Evolutionary conservation across 2,797 vertebrate species (phyloP).

Genomic region (Rhinoraja longicauda): DNA sequence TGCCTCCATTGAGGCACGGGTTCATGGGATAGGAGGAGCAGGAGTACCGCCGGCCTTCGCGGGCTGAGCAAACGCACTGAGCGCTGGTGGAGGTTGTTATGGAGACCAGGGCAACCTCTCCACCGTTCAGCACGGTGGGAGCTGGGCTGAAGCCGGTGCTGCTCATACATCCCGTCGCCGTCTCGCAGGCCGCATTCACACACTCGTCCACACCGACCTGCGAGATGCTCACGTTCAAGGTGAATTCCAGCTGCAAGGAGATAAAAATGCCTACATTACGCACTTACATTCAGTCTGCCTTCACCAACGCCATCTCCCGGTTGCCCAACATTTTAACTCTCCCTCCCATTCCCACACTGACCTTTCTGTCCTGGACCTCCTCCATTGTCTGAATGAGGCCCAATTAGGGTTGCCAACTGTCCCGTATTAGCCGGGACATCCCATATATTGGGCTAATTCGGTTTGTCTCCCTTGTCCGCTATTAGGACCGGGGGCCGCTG

Average conservation of each 20-base stretch:
- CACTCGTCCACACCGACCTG: conserved; percentile 76
- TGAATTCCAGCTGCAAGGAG: conserved; percentile 69
- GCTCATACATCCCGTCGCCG: conserved; percentile 64
- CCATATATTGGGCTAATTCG: no score
- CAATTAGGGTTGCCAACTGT: no score
- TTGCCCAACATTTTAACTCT: no score
- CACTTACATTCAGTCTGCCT: no score
- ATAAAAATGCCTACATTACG: background rate
- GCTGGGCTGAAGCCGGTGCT: conserved; percentile 57
- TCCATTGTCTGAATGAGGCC: no score
- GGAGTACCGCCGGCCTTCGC: conserved; percentile 60
- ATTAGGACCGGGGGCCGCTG: no score
- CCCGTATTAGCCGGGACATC: no score
- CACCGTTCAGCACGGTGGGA: conserved; percentile 61
- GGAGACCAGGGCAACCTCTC: conserved; percentile 67
- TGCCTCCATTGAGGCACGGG: conserved; percentile 77
- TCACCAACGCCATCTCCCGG: no score
- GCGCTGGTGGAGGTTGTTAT: conserved; percentile 54
- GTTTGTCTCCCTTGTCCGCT: no score
- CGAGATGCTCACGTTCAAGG: conserved; percentile 62
- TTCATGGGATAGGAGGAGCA: conserved; percentile 65
- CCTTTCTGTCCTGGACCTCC: no score
- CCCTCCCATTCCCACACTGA: no score
- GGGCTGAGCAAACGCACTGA: conserved; percentile 67
- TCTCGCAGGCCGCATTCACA: conserved; percentile 59